These are phyloP conservation scores for Orthonyx spaldingii DNA, from an alignment of 2,113 vertebrate species.

Conservation along the genomic window DNA sequence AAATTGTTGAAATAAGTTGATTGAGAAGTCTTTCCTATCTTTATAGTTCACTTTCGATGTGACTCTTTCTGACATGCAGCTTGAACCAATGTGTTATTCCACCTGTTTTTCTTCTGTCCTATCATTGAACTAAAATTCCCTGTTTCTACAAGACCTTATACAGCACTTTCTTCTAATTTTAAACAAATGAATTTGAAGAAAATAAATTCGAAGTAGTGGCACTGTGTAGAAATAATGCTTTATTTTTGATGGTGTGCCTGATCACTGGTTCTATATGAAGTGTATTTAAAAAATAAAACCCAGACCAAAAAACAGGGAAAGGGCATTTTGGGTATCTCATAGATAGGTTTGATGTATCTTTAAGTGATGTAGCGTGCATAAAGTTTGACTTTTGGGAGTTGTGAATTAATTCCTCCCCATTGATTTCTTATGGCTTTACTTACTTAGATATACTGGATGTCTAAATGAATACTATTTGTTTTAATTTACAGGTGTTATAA, in stretches of 20 bases:
- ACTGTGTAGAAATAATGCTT: neutral
- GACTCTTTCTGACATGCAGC: neutral
- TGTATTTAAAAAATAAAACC: neutral
- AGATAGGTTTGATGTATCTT: neutral
- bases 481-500: conserved; percentile 61
- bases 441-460: neutral
- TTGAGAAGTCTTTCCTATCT: neutral
- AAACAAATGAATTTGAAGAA: neutral
- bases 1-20: neutral
- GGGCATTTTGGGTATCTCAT: neutral
- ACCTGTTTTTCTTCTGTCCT: neutral
- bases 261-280: neutral
- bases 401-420: neutral
- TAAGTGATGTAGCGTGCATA: neutral
- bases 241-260: neutral
- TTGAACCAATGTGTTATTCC: neutral
- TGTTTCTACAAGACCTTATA: neutral
- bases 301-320: neutral
- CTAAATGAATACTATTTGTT: conserved; percentile 6
- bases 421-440: neutral
- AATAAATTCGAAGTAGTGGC: neutral
- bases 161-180: neutral
- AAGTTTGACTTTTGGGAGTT: neutral
- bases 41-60: neutral
- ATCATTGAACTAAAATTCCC: neutral